phyloP scores from a whole-genome alignment of 1,140 invertebrate genomes.

The Halesus radiatus region DNA sequence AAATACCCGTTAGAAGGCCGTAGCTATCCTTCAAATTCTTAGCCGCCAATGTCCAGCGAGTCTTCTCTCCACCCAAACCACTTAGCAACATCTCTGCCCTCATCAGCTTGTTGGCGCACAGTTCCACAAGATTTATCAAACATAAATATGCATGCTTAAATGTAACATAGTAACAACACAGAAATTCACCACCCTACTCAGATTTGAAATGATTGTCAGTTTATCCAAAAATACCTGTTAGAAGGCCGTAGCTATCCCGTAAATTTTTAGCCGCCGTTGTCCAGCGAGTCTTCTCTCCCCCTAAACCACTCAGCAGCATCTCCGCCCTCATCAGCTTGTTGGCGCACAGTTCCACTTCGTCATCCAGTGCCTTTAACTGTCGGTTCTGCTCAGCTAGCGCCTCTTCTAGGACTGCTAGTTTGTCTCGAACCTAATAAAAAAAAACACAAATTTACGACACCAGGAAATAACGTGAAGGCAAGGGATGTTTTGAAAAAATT shows the following conservation, averaged over 20 bases:
- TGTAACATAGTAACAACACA: neutral
- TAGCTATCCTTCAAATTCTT: slow-evolving; percentile 80
- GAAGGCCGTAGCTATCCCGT: slow-evolving; percentile 76
- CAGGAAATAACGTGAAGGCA: neutral
- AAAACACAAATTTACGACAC: neutral
- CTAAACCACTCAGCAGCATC: slow-evolving; percentile 90
- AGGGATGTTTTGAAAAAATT: neutral
- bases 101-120: slow-evolving; percentile 91
- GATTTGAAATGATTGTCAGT: neutral
- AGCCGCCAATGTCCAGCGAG: slow-evolving; percentile 86
- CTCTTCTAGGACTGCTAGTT: slow-evolving; percentile 74
- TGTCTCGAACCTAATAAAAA: slow-evolving; percentile 66
- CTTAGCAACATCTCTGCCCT: slow-evolving; percentile 94
- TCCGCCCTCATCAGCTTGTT: slow-evolving; percentile 93
- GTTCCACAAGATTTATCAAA: too few species aligned
- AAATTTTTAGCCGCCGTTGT: slow-evolving; percentile 81
- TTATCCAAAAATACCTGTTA: slow-evolving; percentile 64
- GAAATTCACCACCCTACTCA: neutral
- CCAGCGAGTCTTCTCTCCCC: slow-evolving; percentile 88
- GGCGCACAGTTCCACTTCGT: slow-evolving; percentile 88
- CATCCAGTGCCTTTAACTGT: slow-evolving; percentile 78
- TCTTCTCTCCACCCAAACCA: slow-evolving; percentile 87
- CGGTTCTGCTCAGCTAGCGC: slow-evolving; percentile 75
- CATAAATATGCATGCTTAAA: too few species aligned
- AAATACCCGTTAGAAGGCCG: slow-evolving; percentile 70